These are phyloP conservation scores for Promerops cafer DNA, from an alignment of 2,113 vertebrate genomes.

Conservation along the genomic window DNA sequence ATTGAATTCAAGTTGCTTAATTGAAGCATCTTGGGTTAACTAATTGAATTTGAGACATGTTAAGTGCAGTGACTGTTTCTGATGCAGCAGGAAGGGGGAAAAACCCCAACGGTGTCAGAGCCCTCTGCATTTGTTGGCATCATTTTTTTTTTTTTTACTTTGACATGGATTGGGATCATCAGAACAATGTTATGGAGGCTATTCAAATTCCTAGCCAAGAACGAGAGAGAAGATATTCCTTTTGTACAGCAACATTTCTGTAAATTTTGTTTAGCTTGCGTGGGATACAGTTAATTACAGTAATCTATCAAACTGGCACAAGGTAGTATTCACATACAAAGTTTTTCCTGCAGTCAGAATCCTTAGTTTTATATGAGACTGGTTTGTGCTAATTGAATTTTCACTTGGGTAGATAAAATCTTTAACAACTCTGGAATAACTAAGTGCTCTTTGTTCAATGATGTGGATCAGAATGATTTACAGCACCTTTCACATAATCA, in stretches of 20 bases:
- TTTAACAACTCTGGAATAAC: slow-evolving; percentile 75
- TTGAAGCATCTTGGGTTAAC: slow-evolving; percentile 62
- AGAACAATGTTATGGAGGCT: slow-evolving; percentile 10
- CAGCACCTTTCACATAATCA: slow-evolving; percentile 77
- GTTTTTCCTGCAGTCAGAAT: slow-evolving; percentile 71
- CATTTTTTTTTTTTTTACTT: neutral
- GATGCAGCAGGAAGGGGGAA: neutral
- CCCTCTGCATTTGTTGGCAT: neutral
- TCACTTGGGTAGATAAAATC: slow-evolving; percentile 83
- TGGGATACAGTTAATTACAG: slow-evolving; percentile 81
- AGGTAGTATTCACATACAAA: slow-evolving; percentile 72
- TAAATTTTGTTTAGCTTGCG: slow-evolving; percentile 76
- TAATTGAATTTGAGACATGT: slow-evolving; percentile 64
- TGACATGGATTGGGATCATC: neutral
- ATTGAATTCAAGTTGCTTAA: slow-evolving; percentile 67
- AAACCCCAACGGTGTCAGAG: neutral
- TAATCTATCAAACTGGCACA: slow-evolving; percentile 82
- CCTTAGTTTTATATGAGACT: slow-evolving; percentile 68
- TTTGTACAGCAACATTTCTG: slow-evolving; percentile 66
- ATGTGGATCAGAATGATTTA: slow-evolving; percentile 77
- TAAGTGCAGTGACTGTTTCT: neutral
- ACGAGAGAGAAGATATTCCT: slow-evolving; percentile 30
- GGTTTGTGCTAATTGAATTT: slow-evolving; percentile 78
- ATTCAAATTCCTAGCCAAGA: slow-evolving; percentile 47
- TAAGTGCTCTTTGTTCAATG: slow-evolving; percentile 74